Base-by-base conservation (phyloP, 2,888 invertebrate genomes). In the Caenorhabditis drosophilae region DNA sequence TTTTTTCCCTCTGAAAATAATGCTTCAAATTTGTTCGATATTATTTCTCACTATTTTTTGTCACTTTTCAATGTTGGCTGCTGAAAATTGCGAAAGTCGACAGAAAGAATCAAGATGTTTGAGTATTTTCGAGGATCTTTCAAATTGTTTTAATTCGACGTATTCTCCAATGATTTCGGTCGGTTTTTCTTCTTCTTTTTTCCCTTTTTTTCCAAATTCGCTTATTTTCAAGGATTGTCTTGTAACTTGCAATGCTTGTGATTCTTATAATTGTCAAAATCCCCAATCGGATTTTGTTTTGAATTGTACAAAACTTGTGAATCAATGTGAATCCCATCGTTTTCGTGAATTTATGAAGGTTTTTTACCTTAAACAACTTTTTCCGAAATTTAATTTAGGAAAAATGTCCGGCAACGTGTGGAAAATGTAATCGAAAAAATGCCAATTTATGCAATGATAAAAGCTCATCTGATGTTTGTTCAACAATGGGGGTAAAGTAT, bases 351-450 rank as follows among this genome's bases (percentile, higher is more conserved):
- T 70, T 27, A 67, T 70, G 70, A 67, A 59, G 45, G n/a, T n/a
- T n/a, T n/a, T n/a, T n/a, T n/a, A n/a, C n/a, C n/a, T n/a, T n/a
- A n/a, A n/a, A n/a, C n/a, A n/a, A n/a, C n/a, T n/a, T n/a, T n/a
- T n/a, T n/a, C n/a, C n/a, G n/a, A n/a, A n/a, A n/a, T n/a, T n/a
- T n/a, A n/a, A n/a, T n/a, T n/a, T n/a, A n/a, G n/a, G 70, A 67
- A 27, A 67, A 67, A 50, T 70, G 70, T 35, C 70, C 70, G 16
- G 52, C 59, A 11, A 70, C 70, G 0, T 70, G 70, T 34, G 70
- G 70, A 9, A 62, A 60, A 40, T 70, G 70, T 26, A 67, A 63
- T 15, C 22, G 63, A 6, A 67, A 60, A 36, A 70, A 70, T 46
- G 59, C 67, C 12, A 70, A 70, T 22, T 20, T 70, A 22, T 70